phyloP scores from a whole-genome alignment of 2,888 invertebrate genomes.

The Nomada flava region DNA sequence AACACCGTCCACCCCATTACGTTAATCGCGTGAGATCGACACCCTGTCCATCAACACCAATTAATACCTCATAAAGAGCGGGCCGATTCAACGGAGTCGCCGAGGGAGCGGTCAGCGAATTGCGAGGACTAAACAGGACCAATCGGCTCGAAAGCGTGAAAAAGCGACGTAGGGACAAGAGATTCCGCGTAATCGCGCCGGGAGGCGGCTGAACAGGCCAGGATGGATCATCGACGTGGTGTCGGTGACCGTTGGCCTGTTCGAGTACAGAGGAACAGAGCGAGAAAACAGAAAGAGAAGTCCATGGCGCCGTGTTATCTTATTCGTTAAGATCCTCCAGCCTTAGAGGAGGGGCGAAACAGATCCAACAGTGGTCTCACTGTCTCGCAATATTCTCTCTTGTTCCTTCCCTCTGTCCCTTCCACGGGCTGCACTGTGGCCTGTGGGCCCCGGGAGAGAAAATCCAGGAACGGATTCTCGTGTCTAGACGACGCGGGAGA shows the following conservation, averaged over 20 bases:
- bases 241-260: constrained; percentile 79
- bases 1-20: too few relatives aligned
- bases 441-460: constrained; percentile 72
- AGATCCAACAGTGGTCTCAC: constrained; percentile 79
- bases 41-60: background rate
- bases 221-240: constrained; percentile 71
- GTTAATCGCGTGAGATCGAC: too few relatives aligned
- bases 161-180: constrained; percentile 58
- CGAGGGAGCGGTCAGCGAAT: constrained; percentile 2
- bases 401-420: constrained; percentile 20
- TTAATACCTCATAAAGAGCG: constrained; percentile 36
- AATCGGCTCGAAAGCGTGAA: constrained; percentile 48
- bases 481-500: constrained; percentile 77
- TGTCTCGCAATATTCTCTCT: constrained; percentile 71
- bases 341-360: constrained; percentile 58
- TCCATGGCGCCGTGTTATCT: constrained; percentile 83
- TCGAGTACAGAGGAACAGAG: constrained; percentile 45
- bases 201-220: constrained; percentile 46
- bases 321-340: constrained; percentile 81
- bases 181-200: constrained; percentile 73
- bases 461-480: constrained; percentile 76
- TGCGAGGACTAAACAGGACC: constrained; percentile 29
- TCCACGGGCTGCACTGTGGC: constrained; percentile 38
- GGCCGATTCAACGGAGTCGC: background rate
- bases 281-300: constrained; percentile 50